A percentile compares a stretch with the other conserved stretches of the same genome.
phyloP scores from a whole-genome alignment of 1,140 invertebrate genomes.

The Calosoma granatense region DNA sequence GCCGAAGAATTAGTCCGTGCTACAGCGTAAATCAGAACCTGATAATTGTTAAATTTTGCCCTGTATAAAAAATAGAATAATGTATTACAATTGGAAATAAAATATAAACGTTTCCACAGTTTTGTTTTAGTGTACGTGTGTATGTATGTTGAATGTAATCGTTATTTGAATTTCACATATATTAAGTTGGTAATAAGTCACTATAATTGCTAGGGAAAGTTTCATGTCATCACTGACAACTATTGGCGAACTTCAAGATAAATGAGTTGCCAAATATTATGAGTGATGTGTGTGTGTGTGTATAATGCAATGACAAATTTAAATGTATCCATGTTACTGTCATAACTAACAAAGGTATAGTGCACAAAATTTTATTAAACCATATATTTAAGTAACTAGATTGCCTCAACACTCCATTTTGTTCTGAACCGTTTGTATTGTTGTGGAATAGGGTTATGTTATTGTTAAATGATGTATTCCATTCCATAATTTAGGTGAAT shows the following conservation, averaged over 20 bases:
- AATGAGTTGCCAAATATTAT: slow-evolving; percentile 4
- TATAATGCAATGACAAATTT: neutral
- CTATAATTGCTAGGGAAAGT: neutral
- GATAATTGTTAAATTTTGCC: neutral
- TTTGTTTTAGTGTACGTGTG: too few species aligned
- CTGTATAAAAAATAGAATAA: neutral
- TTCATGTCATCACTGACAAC: neutral
- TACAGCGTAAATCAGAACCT: slow-evolving; percentile 43
- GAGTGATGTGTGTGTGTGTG: neutral
- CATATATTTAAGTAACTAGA: too few species aligned
- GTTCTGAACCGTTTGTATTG: too few species aligned
- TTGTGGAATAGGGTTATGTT: slow-evolving; percentile 1
- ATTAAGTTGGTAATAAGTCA: too few species aligned
- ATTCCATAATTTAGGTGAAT: neutral
- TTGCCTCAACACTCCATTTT: too few species aligned
- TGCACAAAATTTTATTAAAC: too few species aligned
- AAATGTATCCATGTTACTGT: neutral
- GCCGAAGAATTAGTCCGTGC: slow-evolving; percentile 88
- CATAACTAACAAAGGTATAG: neutral
- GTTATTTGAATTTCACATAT: too few species aligned
- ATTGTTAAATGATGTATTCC: too few species aligned
- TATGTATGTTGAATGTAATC: too few species aligned
- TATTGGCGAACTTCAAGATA: neutral
- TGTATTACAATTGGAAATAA: neutral
- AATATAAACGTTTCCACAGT: neutral